Evolutionary conservation across 2,888 invertebrate genomes (phyloP), one percentile per base, ranked within the genome.

Genomic region (Thecocarcelia acutangulata): DNA sequence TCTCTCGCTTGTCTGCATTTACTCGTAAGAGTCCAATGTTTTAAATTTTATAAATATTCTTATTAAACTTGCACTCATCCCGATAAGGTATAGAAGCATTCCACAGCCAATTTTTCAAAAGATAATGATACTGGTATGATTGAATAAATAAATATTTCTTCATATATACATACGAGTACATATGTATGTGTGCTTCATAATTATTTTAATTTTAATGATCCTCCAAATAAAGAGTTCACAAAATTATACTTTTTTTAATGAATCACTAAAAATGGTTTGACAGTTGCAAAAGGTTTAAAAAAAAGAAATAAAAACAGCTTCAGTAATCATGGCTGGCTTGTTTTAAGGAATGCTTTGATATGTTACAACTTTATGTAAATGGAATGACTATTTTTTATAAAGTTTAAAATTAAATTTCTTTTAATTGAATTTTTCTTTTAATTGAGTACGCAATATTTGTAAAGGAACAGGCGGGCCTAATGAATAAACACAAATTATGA

Each of bases 141-240:
- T 52, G 50, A 2, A 44, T 33, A 33, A 33, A 33, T 33, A 33
- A 33, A 33, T 33, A 3, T 33, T 33, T 33, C 6, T 8, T 9
- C 33, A 33, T 33, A 33, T 24, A n/a, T n/a, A n/a, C n/a, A n/a
- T n/a, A n/a, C n/a, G n/a, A n/a, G n/a, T n/a, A n/a, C n/a, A n/a
- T n/a, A 5, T 24, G n/a, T 19, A 3, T n/a, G n/a, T 46, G 37
- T 28, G 21, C 40, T 70, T 59, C 59, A 59, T 59, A 70, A 64
- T 63, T 64, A 64, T 73, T 73, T 64, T 63, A 63, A 37, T 54
- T 63, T 73, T 15, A 68, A 33, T 66, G 19, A 24, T 68, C 68
- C 19, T 3, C 63, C 73, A 68, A 59, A 59, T 59, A 13, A 42
- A 59, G 66, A 33, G 9, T 15, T 21, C 17, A 28, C 33, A 13